Conservation (phyloP, 2,797 vertebrate species). For the Borostomias antarcticus region DNA sequence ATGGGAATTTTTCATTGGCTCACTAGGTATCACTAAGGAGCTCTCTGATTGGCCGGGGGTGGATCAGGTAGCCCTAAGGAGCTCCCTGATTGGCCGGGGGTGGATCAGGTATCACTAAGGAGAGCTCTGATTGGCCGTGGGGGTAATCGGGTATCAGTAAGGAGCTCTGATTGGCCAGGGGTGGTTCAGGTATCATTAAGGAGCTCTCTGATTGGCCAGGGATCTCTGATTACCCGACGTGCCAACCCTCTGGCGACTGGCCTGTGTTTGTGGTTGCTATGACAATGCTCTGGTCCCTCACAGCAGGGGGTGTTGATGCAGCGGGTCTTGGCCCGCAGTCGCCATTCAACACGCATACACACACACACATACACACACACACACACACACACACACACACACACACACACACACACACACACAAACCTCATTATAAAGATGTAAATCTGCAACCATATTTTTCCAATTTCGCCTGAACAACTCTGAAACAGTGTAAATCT, state of each 20-base stretch:
- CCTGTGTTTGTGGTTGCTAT: constrained; percentile 58
- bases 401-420: constrained; percentile 16
- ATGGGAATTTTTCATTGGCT: constrained; percentile 57
- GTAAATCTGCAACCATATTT: constrained; percentile 41
- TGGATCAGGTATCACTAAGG: constrained; percentile 58
- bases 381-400: constrained; percentile 27
- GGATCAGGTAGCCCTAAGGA: no score
- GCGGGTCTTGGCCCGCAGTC: constrained; percentile 26
- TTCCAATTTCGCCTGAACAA: constrained; percentile 18
- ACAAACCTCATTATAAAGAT: constrained; percentile 29
- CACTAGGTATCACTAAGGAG: constrained; percentile 49
- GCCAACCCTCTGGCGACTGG: constrained; percentile 55
- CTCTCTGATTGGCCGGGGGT: constrained; percentile 50
- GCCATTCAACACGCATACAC: neutral
- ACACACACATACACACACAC: neutral
- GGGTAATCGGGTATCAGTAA: constrained; percentile 61
- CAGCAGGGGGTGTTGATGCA: constrained; percentile 40
- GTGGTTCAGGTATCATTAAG: constrained; percentile 58
- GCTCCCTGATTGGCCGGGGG: no score
- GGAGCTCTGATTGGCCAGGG: no score
- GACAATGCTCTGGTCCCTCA: constrained; percentile 41
- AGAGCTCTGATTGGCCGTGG: constrained; percentile 41
- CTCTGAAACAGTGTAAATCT: constrained; percentile 33
- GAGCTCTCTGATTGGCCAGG: constrained; percentile 48
- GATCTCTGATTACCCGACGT: no score